Conservation (phyloP, 2,888 invertebrate genomes). For the Imbricaverruca yamaguchii region DNA sequence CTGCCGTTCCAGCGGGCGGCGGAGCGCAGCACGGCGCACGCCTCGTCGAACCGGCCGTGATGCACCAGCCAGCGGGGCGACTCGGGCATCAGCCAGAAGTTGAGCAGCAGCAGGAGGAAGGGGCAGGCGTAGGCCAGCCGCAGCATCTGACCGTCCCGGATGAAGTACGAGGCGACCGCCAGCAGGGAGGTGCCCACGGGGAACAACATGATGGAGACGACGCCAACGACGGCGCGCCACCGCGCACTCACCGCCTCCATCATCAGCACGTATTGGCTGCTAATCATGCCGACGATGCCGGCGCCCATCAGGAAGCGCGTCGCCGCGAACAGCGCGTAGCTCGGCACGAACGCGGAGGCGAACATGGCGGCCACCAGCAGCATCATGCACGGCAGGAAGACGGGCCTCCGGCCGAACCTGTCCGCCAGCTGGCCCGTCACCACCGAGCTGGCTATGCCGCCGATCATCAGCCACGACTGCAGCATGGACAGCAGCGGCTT, state of each 20-base stretch:
- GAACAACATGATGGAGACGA: neutral
- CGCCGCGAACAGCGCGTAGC: conserved; percentile 32
- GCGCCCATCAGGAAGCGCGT: conserved; percentile 31
- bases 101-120: conserved; percentile 42
- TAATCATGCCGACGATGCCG: conserved; percentile 27
- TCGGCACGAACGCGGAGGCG: conserved; percentile 29
- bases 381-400: conserved; percentile 32
- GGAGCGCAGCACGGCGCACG: neutral
- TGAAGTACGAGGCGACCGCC: neutral
- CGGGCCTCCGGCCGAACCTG: conserved; percentile 32
- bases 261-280: conserved; percentile 28
- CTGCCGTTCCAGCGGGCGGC: neutral
- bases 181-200: neutral
- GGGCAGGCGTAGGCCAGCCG: conserved; percentile 47
- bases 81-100: conserved; percentile 11
- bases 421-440: conserved; percentile 32
- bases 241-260: conserved; percentile 50
- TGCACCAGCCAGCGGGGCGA: conserved; percentile 15
- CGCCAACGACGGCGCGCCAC: neutral
- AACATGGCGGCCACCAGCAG: conserved; percentile 32
- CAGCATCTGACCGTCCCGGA: conserved; percentile 47
- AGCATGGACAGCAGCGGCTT: conserved; percentile 30
- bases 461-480: conserved; percentile 31
- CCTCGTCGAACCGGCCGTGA: neutral
- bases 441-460: conserved; percentile 32